Base-by-base conservation (phyloP, 2,113 vertebrate species). In the Egretta garzetta region DNA sequence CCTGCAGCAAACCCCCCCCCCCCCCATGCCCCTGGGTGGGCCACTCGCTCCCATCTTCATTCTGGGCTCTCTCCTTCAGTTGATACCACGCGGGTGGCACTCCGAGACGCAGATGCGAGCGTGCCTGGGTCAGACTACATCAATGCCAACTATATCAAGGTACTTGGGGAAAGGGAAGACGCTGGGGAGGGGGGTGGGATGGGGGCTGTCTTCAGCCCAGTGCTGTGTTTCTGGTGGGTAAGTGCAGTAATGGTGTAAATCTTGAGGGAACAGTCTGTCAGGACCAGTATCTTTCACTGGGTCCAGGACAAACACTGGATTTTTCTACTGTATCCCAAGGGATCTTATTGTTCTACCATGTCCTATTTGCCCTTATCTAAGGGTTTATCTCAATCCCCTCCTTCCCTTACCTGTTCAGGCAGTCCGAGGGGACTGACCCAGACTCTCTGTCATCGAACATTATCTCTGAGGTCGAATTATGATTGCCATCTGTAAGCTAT, bases 71-170 rank as follows among this genome's bases (percentile, higher is more conserved):
- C 88, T 68, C 27, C 49, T 41, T 4, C 95, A 99, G 99, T 98
- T 47, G 99, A 99, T 58, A 99, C 98, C 64, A 99, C 99, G 0
- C 97, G 98, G 10, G 99, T 99, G 62, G 96, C 97, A 27, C 98
- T 99, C 64, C 96, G 71, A 43, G 98, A 99, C 0, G 76, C 58
- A 2, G 99, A 99, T 47, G 92, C 97, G 71, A 98, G 98, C 3
- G 60, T 98, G 47, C 95, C 97, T 3, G 98, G 98, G 73, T 98
- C 99, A 0, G 98, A 99, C 97, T 99, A 99, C 98, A 99, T 99
- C 97, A 99, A 99, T 9, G 99, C 99, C 96, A 99, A 99, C 97
- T 99, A 99, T 68, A 99, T 99, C 95, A 97, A 98, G 98, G 99
- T 99, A 96, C 97, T 91, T 96, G 83, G 8, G 58, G 58, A 5